Evolutionary conservation across 2,888 invertebrate genomes (phyloP).

Genomic region (Rotaria socialis): DNA sequence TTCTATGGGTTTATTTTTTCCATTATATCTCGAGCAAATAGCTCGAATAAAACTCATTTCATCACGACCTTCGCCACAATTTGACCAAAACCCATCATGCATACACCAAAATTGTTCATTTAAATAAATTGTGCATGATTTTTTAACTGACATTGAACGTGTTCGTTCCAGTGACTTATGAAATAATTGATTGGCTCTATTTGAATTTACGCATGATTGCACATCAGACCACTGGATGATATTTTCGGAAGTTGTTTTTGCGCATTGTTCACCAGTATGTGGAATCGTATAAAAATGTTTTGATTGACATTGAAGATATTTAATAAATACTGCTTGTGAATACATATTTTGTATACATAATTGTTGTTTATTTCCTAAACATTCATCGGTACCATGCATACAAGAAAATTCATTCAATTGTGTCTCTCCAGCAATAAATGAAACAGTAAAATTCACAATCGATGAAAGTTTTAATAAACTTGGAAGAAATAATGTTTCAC

Average conservation of each 20-base stretch:
- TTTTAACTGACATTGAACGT: background rate
- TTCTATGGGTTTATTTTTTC: background rate
- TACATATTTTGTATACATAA: background rate
- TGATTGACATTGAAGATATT: constrained; percentile 16
- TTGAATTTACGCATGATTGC: background rate
- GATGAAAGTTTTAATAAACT: constrained; percentile 15
- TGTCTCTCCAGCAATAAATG: background rate
- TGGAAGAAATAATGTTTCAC: background rate
- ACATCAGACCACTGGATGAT: background rate
- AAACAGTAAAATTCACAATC: background rate
- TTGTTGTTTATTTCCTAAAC: constrained; percentile 8
- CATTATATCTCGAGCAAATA: background rate
- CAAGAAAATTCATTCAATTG: background rate
- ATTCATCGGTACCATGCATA: background rate
- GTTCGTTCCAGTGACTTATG: background rate
- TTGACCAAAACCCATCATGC: background rate
- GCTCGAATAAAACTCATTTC: background rate
- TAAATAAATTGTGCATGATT: constrained; percentile 4
- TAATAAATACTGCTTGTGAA: background rate
- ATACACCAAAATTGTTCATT: constrained; percentile 1
- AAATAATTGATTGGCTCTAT: background rate
- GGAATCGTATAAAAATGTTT: background rate
- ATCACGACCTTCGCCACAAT: background rate
- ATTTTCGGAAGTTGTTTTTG: background rate
- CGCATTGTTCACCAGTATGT: background rate